Evolutionary conservation across 2,797 vertebrate species (phyloP).

Genomic region (Lophotriccus pileatus): DNA sequence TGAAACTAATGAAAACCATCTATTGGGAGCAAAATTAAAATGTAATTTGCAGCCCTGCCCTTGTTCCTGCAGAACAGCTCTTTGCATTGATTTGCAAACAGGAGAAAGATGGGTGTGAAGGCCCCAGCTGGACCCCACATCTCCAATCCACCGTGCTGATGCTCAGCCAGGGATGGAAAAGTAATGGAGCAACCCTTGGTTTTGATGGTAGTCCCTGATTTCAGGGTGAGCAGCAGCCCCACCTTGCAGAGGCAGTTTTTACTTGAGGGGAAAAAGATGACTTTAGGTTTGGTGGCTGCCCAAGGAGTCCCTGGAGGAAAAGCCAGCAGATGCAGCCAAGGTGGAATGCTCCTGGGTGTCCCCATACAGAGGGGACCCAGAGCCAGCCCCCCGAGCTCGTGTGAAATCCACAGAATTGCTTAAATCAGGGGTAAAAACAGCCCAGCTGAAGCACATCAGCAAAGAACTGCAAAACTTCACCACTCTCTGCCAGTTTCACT

Average conservation of each 20-base stretch:
- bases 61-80: not conserved
- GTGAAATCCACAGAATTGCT: not conserved
- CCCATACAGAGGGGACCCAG: rapidly evolving
- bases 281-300: not conserved
- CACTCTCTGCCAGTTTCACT: not conserved
- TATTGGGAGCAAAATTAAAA: not conserved
- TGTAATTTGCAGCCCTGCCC: not conserved
- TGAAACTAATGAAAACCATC: not conserved
- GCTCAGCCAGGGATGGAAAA: not conserved
- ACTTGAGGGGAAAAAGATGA: not conserved
- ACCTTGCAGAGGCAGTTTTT: not conserved
- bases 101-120: not conserved
- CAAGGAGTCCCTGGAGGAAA: not conserved
- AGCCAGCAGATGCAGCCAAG: slow-evolving; percentile 9
- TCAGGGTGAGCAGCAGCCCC: not conserved
- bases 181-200: rapidly evolving
- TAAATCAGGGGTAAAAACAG: not conserved
- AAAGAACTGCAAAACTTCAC: not conserved
- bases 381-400: not conserved
- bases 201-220: not conserved
- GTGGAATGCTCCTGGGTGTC: not conserved
- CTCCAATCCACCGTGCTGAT: rapidly evolving
- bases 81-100: not conserved
- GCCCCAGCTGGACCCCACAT: rapidly evolving
- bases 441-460: not conserved